Percentiles rank a stretch among this genome's conserved stretches.
Evolutionary conservation across 2,797 vertebrate species (phyloP).

Genomic region (Mus caroli): DNA sequence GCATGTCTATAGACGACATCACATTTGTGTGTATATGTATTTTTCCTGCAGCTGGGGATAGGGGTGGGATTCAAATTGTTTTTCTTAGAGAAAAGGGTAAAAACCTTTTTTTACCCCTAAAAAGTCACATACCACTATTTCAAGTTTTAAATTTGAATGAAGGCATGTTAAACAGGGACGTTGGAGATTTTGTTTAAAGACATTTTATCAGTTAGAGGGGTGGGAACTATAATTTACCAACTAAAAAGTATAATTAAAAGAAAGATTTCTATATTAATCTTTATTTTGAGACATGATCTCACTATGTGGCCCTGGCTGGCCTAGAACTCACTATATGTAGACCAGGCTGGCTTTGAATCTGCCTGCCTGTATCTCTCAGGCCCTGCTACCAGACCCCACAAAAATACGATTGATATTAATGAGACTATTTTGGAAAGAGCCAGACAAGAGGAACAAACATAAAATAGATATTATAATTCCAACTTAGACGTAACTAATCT

Average conservation of each 20-base stretch:
- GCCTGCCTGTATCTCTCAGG: background rate
- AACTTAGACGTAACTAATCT: constrained; percentile 13
- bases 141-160: constrained; percentile 39
- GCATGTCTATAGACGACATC: background rate
- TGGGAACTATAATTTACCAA: constrained; percentile 33
- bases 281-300: background rate
- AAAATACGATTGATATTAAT: background rate
- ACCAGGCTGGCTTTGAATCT: background rate
- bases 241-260: constrained; percentile 63
- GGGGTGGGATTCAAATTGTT: background rate
- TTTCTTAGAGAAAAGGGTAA: background rate
- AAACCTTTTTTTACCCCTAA: background rate
- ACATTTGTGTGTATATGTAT: constrained; percentile 1
- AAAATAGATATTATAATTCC: constrained; percentile 10
- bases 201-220: background rate
- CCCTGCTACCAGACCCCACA: background rate
- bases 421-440: constrained; percentile 32
- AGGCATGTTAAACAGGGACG: constrained; percentile 29
- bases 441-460: constrained; percentile 7
- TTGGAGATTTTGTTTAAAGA: constrained; percentile 50
- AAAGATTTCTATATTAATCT: background rate
- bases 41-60: constrained; percentile 31
- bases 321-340: background rate
- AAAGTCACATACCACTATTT: background rate
- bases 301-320: background rate